phyloP scores from a whole-genome alignment of 2,797 vertebrate genomes.

The Poecile montanus region DNA sequence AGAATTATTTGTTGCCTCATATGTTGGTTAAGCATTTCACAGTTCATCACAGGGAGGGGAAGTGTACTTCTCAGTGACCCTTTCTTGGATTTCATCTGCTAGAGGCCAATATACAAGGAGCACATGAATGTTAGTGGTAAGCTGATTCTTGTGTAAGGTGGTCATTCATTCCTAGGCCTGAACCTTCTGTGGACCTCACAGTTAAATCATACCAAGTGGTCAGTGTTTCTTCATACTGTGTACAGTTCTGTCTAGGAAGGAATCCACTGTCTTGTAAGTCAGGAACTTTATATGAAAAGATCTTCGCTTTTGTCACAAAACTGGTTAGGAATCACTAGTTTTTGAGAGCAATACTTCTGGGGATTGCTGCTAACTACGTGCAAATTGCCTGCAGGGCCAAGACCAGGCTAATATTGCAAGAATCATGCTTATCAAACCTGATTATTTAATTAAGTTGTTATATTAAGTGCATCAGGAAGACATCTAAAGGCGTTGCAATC shows the following conservation, averaged over 20 bases:
- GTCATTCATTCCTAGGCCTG: background rate
- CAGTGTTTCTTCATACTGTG: background rate
- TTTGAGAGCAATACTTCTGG: background rate
- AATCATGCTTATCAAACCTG: background rate
- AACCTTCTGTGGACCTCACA: background rate
- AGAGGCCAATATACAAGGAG: background rate
- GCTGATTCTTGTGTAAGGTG: background rate
- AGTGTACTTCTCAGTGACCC: background rate
- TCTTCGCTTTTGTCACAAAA: background rate
- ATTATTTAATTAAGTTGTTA: background rate
- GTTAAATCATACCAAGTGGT: background rate
- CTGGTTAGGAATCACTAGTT: background rate
- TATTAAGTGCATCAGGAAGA: background rate
- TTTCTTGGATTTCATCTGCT: background rate
- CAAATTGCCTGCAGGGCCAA: background rate
- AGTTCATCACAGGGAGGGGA: background rate
- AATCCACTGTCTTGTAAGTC: background rate
- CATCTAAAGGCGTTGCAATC: background rate
- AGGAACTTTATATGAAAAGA: background rate
- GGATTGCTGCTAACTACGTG: background rate
- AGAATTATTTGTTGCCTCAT: background rate
- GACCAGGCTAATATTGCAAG: background rate
- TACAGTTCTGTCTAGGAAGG: background rate
- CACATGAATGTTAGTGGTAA: background rate
- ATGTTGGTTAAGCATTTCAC: background rate